Evolutionary conservation across 1,140 invertebrate genomes (phyloP).

Genomic region (Drosophila sechellia): DNA sequence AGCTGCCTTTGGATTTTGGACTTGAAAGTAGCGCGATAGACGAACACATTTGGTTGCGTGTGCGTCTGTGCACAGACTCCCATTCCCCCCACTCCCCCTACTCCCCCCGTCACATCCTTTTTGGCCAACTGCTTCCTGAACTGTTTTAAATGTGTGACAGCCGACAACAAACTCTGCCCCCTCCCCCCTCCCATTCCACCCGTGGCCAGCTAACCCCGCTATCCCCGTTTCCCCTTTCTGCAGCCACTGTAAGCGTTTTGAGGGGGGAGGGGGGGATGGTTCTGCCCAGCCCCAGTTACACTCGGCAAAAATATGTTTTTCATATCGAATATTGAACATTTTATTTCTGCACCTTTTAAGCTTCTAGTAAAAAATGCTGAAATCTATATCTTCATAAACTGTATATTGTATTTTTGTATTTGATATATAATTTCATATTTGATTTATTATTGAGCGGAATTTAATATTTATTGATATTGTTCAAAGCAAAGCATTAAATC

Average conservation of each 20-base stretch:
- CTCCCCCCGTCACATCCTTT: background rate
- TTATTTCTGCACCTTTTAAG: too few relatives aligned
- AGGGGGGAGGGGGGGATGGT: background rate
- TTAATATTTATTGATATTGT: too few relatives aligned
- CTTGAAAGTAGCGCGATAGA: constrained; percentile 64
- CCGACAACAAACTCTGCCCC: constrained; percentile 36
- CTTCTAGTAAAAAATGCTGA: too few relatives aligned
- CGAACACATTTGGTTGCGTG: constrained; percentile 78
- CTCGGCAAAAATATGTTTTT: background rate
- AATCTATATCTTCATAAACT: too few relatives aligned
- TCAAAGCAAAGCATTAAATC: too few relatives aligned
- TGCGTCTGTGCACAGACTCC: constrained; percentile 26
- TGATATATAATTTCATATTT: too few relatives aligned
- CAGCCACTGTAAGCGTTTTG: constrained; percentile 16
- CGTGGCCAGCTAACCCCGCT: background rate
- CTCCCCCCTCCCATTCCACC: background rate
- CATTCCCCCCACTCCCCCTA: background rate
- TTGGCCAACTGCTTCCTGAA: constrained; percentile 44
- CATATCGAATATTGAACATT: background rate
- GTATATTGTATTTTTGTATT: too few relatives aligned
- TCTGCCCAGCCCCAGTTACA: background rate
- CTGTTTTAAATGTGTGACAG: constrained; percentile 82
- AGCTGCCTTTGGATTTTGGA: constrained; percentile 40
- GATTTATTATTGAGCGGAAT: too few relatives aligned
- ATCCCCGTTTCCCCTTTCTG: constrained; percentile 9